Base-by-base conservation (phyloP, 2,888 invertebrate genomes). In the Meteorus colon region DNA sequence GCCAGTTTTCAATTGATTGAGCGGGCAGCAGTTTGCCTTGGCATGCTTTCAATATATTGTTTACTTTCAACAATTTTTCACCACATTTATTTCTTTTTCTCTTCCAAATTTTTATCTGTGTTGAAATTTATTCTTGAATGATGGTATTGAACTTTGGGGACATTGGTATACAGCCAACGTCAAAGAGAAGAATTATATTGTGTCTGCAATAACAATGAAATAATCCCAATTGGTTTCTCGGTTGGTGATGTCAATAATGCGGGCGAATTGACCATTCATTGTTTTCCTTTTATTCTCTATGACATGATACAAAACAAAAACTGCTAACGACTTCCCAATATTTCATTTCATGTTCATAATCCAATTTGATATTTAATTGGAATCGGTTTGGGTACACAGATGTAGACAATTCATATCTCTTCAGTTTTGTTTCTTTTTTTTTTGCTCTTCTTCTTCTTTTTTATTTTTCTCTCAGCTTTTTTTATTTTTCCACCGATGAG, bases 261-360 rank as follows among this genome's bases (percentile, higher is more conserved):
- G 12, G 8, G 41, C 2, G 12, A 41, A 41, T 41, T 41, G 8
- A 41, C 12, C 41, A 12, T 41, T 41, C 41, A 41, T 41, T 16
- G 16, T 48, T 48, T 48, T 48, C 3, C 27, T 73, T 73, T 48
- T 72, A 74, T 60, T 8, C 8, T 8, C 6, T 24, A 24, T 34
- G 29, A 74, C 55, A 34, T 60, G 71, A 55, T 31, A 68, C 71
- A 72, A 66, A 24, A 71, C 62, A 73, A 71, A 77, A 65, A 73
- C 69, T 74, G 41, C 60, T 73, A 59, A 66, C 62, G 73, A 74
- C 76, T 78, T 73, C 70, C 70, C 66, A 74, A 78, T 78, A 79
- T 79, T 78, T 74, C 77, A 19, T 76, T 24, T 74, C 41, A 67
- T 66, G 60, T 59, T 55, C 29, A 72, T 59, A 70, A 70, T 14